These are phyloP conservation scores for Avahi laniger DNA, from an alignment of 2,797 vertebrate species.

Conservation along the genomic window DNA sequence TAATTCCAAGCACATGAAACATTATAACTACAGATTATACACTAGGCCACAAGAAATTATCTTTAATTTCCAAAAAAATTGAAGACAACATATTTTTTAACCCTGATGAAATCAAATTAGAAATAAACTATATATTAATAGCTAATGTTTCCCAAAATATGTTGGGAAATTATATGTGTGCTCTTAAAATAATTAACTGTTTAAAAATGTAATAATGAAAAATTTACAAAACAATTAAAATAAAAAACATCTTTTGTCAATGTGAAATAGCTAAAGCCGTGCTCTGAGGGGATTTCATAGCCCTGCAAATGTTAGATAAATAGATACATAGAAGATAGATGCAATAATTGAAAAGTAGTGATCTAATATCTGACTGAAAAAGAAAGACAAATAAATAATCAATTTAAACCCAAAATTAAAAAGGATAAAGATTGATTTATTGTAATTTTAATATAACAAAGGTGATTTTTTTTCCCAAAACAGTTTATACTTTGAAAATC, in stretches of 20 bases:
- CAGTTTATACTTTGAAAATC: background rate
- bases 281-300: background rate
- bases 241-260: background rate
- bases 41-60: background rate
- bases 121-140: background rate
- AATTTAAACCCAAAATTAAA: background rate
- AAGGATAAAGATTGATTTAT: background rate
- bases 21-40: background rate
- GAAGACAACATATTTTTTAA: conserved; percentile 9
- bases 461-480: background rate
- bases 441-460: background rate
- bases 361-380: background rate
- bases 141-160: background rate
- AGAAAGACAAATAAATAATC: background rate
- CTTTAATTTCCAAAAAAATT: background rate
- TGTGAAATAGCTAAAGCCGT: background rate
- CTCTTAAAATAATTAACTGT: background rate
- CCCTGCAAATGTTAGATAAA: background rate
- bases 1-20: background rate
- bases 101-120: conserved; percentile 47
- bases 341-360: background rate
- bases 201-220: background rate
- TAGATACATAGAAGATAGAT: background rate
- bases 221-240: conserved; percentile 13
- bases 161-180: background rate